Conservation (phyloP, 2,888 invertebrate species). For the Drosophila leonis region DNA sequence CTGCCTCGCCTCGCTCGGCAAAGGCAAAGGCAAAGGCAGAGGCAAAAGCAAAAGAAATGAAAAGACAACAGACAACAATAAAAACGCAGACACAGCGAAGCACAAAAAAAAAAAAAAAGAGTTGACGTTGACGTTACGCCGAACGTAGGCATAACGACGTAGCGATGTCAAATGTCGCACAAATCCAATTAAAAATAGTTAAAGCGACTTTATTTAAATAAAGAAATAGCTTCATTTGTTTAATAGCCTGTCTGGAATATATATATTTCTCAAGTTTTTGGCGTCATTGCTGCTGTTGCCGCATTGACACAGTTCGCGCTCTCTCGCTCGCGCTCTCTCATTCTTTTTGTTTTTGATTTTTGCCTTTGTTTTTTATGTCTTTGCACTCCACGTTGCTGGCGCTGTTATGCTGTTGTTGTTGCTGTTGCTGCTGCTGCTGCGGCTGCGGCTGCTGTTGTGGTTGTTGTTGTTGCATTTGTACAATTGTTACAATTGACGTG, state of each 20-base stretch:
- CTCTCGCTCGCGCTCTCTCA: slow-evolving; percentile 66
- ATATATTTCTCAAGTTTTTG: slow-evolving; percentile 62
- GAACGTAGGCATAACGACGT: slow-evolving; percentile 19
- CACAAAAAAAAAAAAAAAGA: slow-evolving; percentile 47
- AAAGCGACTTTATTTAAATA: slow-evolving; percentile 37
- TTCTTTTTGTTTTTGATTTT: slow-evolving; percentile 49
- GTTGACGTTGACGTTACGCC: slow-evolving; percentile 54
- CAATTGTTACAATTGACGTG: slow-evolving; percentile 44
- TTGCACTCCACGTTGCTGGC: slow-evolving; percentile 63
- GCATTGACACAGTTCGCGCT: slow-evolving; percentile 77
- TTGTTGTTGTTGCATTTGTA: slow-evolving; percentile 43
- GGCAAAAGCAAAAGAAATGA: slow-evolving; percentile 29
- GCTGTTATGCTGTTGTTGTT: slow-evolving; percentile 51
- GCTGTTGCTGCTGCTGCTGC: slow-evolving; percentile 27
- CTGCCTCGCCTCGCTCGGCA: slow-evolving; percentile 29
- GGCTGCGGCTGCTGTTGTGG: slow-evolving; percentile 23
- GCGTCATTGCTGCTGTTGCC: slow-evolving; percentile 65
- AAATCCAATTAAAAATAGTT: slow-evolving; percentile 72
- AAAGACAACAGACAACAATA: slow-evolving; percentile 58
- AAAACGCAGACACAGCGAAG: slow-evolving; percentile 53
- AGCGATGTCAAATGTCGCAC: slow-evolving; percentile 42
- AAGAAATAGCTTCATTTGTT: slow-evolving; percentile 27
- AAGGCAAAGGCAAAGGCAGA: slow-evolving; percentile 34
- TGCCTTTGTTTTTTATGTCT: slow-evolving; percentile 58
- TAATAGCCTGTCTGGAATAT: slow-evolving; percentile 14